phyloP scores from a whole-genome alignment of 1,140 invertebrate genomes.

The Cotesia glomerata region DNA sequence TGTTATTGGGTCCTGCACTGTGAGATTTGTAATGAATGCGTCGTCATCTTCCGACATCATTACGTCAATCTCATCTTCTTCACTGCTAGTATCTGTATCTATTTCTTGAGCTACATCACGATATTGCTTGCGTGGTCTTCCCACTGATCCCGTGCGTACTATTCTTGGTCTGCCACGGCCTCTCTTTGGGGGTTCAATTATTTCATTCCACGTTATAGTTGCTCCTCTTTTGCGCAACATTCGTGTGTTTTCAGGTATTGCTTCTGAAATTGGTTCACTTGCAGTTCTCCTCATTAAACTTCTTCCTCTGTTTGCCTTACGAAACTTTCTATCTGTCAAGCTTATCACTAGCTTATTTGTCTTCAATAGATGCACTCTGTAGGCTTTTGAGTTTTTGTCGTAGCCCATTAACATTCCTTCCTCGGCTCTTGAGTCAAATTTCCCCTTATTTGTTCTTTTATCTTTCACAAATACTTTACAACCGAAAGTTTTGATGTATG shows the following conservation, averaged over 20 bases:
- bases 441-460: not conserved
- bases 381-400: slow-evolving; percentile 13
- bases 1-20: not conserved
- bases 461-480: not conserved
- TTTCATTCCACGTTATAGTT: not conserved
- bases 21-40: slow-evolving; percentile 17
- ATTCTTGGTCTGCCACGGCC: slow-evolving; percentile 21
- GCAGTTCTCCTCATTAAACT: not conserved
- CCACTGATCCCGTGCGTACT: slow-evolving; percentile 12
- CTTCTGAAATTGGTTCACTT: not conserved
- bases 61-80: not conserved
- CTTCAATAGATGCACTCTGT: slow-evolving; percentile 5
- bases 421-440: slow-evolving; percentile 1
- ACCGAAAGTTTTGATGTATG: not conserved
- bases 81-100: not conserved
- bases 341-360: not conserved
- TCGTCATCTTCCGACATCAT: not conserved
- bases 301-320: not conserved
- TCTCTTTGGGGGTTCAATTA: not conserved
- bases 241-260: not conserved
- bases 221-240: not conserved
- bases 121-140: slow-evolving; percentile 26
- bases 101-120: not conserved
- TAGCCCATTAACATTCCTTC: slow-evolving; percentile 12
- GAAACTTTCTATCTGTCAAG: not conserved